These are phyloP conservation scores for Scartelaos histophorus DNA, from an alignment of 2,113 vertebrate genomes.

Conservation along the genomic window DNA sequence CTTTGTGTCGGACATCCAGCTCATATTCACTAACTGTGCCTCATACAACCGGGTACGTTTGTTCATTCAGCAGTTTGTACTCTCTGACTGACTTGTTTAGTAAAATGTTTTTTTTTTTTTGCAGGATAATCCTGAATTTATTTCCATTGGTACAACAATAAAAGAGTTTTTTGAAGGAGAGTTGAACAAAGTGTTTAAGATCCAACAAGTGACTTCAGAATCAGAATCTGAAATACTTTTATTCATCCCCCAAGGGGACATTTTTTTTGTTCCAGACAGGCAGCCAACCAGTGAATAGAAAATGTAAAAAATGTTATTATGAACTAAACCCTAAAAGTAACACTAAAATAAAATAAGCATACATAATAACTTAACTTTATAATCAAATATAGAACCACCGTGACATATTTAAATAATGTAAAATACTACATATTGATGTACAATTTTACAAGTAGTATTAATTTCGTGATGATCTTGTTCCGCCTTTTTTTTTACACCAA, in stretches of 20 bases:
- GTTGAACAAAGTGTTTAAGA: conserved; percentile 59
- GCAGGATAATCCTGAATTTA: conserved; percentile 52
- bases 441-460: no score
- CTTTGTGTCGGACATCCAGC: conserved; percentile 65
- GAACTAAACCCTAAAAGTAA: no score
- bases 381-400: no score
- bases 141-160: conserved; percentile 32
- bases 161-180: conserved; percentile 57
- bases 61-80: background rate
- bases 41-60: conserved; percentile 60
- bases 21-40: conserved; percentile 69
- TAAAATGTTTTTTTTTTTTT: conserved; percentile 26
- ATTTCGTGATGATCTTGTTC: no score
- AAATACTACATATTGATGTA: no score
- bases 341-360: no score
- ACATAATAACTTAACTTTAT: no score
- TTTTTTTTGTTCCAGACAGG: background rate
- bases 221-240: background rate
- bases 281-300: background rate
- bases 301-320: no score
- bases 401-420: no score
- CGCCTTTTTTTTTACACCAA: no score
- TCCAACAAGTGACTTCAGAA: conserved; percentile 9
- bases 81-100: background rate
- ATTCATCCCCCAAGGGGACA: background rate